Evolutionary conservation across 2,113 vertebrate genomes (phyloP).

Genomic region (Himantopus leucocephalus): DNA sequence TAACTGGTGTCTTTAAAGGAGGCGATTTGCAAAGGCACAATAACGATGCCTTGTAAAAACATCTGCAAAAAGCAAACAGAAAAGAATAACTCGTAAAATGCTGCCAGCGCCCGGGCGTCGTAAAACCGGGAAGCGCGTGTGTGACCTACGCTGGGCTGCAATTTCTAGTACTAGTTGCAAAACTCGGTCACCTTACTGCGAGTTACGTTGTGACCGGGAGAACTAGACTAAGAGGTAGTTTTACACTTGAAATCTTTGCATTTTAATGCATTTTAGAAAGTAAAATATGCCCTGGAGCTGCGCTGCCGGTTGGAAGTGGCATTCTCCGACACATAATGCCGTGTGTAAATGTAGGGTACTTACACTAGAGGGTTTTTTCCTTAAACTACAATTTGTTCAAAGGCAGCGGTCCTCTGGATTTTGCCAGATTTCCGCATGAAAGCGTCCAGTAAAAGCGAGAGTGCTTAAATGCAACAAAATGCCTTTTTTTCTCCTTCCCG

Average conservation of each 20-base stretch:
- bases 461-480: background rate
- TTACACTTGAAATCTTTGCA: background rate
- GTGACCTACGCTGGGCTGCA: background rate
- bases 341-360: background rate
- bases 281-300: background rate
- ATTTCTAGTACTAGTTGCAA: background rate
- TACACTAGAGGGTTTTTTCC: background rate
- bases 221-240: background rate
- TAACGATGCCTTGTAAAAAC: background rate
- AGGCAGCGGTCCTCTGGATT: background rate
- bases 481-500: background rate
- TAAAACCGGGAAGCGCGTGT: background rate
- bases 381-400: background rate
- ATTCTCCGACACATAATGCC: fast-evolving
- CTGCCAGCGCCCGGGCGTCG: fast-evolving
- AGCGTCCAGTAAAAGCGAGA: background rate
- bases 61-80: background rate
- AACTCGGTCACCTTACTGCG: fast-evolving
- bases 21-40: fast-evolving
- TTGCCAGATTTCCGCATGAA: background rate
- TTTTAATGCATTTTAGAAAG: background rate
- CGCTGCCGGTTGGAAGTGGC: background rate
- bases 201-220: fast-evolving
- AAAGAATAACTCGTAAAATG: background rate
- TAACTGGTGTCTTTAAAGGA: background rate